A percentile compares a stretch with the other conserved stretches of the same genome.
Evolutionary conservation across 1,140 invertebrate species (phyloP).

Genomic region (Drosophila ananassae): DNA sequence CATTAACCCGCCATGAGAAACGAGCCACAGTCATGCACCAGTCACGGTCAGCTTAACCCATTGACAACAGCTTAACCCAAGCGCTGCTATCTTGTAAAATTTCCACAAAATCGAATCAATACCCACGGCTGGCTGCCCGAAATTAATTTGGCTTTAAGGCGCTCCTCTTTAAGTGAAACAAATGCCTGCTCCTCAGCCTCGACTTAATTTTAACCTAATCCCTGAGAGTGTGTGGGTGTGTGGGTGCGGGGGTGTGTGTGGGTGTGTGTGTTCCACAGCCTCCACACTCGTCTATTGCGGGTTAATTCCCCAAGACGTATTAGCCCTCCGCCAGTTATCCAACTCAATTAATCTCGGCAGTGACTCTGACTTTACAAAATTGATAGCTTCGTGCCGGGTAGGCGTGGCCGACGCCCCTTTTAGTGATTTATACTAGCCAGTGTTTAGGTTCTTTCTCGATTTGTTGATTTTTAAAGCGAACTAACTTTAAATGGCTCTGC

Average conservation of each 20-base stretch:
- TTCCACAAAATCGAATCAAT: conserved; percentile 25
- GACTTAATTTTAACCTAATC: conserved; percentile 22
- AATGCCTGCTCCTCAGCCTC: conserved; percentile 12
- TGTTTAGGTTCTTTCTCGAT: background rate
- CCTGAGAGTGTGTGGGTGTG: background rate
- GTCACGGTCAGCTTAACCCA: conserved; percentile 37
- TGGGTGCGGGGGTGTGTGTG: background rate
- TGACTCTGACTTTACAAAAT: conserved; percentile 38
- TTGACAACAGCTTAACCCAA: background rate
- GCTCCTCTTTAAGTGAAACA: conserved; percentile 30
- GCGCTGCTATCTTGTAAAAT: background rate
- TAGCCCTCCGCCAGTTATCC: conserved; percentile 53
- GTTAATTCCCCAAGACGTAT: conserved; percentile 55
- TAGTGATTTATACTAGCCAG: conserved; percentile 22
- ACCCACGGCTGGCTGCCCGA: conserved; percentile 5
- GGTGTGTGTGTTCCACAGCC: background rate
- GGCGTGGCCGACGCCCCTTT: background rate
- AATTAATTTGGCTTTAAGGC: conserved; percentile 38
- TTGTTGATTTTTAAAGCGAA: background rate
- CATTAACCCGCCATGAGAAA: conserved; percentile 57
- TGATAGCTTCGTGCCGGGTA: conserved; percentile 18
- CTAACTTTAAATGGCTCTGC: no score
- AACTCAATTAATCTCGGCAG: conserved; percentile 70
- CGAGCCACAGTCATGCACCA: conserved; percentile 22
- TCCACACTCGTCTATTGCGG: conserved; percentile 26